Base-by-base conservation (phyloP, 2,888 invertebrate genomes). In the Volucella zonaria region DNA sequence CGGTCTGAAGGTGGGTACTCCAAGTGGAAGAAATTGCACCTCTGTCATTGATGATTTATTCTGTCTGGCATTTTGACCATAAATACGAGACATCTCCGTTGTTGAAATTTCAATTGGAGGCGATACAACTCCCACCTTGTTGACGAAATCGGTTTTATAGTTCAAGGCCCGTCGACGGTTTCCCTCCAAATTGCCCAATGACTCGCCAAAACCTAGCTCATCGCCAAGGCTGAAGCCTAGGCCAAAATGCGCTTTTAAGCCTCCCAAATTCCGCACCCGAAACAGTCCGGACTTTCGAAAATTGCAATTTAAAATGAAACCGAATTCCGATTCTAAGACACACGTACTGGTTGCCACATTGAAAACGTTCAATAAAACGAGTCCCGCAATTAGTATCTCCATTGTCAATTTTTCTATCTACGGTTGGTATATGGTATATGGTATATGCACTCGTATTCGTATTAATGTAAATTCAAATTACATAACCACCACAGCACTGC, bases 221-320 rank as follows among this genome's bases (percentile, higher is more conserved):
- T 97, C 97, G 14, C 97, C 97, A 14, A 97, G 92, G 89, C 96
- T 96, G 92, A 97, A 96, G 87, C 97, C 97, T 93, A 97, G 94
- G 92, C 97, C 96, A 91, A 97, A 95, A 93, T 96, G 96, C 90
- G 97, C 96, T 93, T 97, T 97, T 91, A 97, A 93, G 89, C 97
- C 97, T 91, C 97, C 97, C 89, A 97, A 95, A 93, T 97, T 97
- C 93, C 97, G 94, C 89, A 97, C 96, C 91, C 97, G 95, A 94
- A 97, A 97, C 89, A 97, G 94, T 89, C 96, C 96, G 88, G 97
- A 96, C 93, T 97, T 97, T 94, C 96, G 96, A 95, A 97, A 97
- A 91, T 96, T 96, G 93, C 97, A 97, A 94, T 97, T 97, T 92
- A 97, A 94, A 91, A 95, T 95, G 94, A 97, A 96, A 89, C 97